phyloP scores from a whole-genome alignment of 2,888 invertebrate species.

The Cataglyphis rosenhaueri region DNA sequence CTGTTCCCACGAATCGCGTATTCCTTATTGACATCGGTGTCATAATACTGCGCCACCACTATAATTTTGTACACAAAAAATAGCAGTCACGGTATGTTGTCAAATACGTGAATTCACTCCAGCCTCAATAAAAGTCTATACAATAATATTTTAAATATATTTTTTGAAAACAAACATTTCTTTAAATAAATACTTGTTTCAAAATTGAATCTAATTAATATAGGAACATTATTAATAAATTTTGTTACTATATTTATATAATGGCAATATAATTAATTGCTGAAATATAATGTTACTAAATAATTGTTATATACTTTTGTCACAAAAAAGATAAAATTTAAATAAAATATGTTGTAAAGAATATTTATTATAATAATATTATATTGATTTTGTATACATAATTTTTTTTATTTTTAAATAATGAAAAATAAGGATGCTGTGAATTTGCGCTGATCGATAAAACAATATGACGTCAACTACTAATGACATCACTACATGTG shows the following conservation, averaged over 20 bases:
- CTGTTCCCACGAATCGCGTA: conserved; percentile 96
- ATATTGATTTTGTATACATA: neutral
- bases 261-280: neutral
- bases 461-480: conserved; percentile 10
- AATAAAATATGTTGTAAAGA: no score
- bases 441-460: conserved; percentile 1
- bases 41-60: conserved; percentile 94
- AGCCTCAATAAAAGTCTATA: conserved; percentile 35
- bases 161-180: neutral
- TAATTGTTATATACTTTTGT: neutral
- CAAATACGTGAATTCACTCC: conserved; percentile 23
- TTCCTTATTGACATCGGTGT: conserved; percentile 94
- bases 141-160: conserved; percentile 6
- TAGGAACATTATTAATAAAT: neutral
- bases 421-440: neutral
- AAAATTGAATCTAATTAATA: neutral
- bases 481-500: conserved; percentile 53
- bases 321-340: neutral
- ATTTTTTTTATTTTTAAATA: neutral
- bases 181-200: neutral
- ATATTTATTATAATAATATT: no score
- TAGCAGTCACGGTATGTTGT: neutral
- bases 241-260: neutral
- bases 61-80: conserved; percentile 63
- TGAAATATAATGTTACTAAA: neutral